Base-by-base conservation (phyloP, 2,797 vertebrate species). In the Triplophysa bombifrons region DNA sequence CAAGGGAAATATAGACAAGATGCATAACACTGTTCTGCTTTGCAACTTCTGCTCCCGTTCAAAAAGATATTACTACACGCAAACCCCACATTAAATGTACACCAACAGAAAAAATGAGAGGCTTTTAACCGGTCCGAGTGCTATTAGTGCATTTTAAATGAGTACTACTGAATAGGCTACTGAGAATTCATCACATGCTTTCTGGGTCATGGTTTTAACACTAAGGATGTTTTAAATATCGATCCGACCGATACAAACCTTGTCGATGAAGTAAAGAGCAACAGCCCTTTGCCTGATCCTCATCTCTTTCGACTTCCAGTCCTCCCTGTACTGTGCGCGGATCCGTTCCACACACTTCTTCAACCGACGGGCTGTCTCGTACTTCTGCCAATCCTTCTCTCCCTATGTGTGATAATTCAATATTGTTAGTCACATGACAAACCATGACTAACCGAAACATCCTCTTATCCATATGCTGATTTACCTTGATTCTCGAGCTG, bases 301-400 rank as follows among this genome's bases (percentile, higher is more conserved):
- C 97, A 99, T 99, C 87, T 98, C 96, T 90, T 99, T 99, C 79
- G 98, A 99, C 90, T 99, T 99, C 97, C 97, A 98, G 90, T 99
- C 98, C 74, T 99, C 96, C 5, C 94, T 92, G 88, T 99, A 99
- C 17, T 98, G 96, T 70, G 91, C 90, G 82, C 97, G 92, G 86
- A 99, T 95, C 56, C 94, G 96, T 81, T 98, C 96, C 82, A 99
- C 98, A 4, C 94, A 96, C 66, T 96, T 96, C 91, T 99, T 99
- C 84, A 99, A 90, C 75, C 94, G 91, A 64, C 97, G 95, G 64
- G 98, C 98, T 0, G 93, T 98, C 91, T 99, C 98, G 0, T 99
- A 99, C 87, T 99, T 99, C 91, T 99, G 97, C 98, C 97, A 98
- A 81, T 99, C 97, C 84, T 99, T 99, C 89, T 99, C 98, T 68